Evolutionary conservation across 2,113 vertebrate species (phyloP), one percentile per base, ranked within the genome.

Genomic region (Aegotheles bennettii): DNA sequence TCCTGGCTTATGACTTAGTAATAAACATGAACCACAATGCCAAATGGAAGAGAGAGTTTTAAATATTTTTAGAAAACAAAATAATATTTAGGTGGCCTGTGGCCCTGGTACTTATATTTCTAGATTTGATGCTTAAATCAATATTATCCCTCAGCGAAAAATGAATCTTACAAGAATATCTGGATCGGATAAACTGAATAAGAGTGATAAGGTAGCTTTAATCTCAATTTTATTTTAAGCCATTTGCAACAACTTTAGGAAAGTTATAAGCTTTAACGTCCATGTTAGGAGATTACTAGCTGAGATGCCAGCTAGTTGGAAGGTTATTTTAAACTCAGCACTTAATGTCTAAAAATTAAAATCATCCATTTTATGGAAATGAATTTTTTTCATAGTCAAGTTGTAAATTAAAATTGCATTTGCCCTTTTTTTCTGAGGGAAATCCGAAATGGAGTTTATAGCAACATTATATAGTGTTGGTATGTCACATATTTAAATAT

Each of bases 31-130:
- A 90, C 47, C 67, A 90, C 70, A 57, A 96, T 98, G 90, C 92
- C 96, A 98, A 97, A 97, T 98, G 93, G 84, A 97, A 90, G 40
- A 95, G 13, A 93, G 84, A 97, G 93, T 96, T 96, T 87, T 77
- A 95, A 92, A 70, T 96, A 97, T 96, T 97, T 97, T 92, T 95
- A 94, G 94, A 90, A 96, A 56, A 84, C 84, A 92, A 80, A 94
- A 60, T 75, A 89, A 87, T 93, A 75, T 70, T n/a, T 87, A 91
- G 76, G 23, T 93, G 91, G 86, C 65, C 79, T 92, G n/a, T 89
- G 67, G 89, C 91, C 89, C 63, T 94, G 20, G 74, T 94, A 51
- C 76, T 80, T 95, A 65, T 95, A 81, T 97, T 95, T 96, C 87
- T 94, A 95, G 78, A 95, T 94, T 95, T 97, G 67, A 96, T 77